These are phyloP conservation scores for Pterostichus niger DNA, from an alignment of 2,888 invertebrate species.

Conservation along the genomic window DNA sequence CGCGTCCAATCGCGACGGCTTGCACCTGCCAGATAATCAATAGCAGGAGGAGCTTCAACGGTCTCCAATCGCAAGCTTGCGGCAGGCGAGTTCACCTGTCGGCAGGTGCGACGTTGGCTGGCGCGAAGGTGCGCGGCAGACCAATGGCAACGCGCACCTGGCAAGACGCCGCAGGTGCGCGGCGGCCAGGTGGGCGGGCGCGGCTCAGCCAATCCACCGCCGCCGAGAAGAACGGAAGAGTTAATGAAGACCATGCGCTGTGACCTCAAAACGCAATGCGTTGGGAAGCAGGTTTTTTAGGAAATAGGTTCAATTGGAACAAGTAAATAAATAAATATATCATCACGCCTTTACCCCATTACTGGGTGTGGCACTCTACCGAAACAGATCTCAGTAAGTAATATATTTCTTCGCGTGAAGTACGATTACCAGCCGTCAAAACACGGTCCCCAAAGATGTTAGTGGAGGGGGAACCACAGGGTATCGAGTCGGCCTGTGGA, in stretches of 20 bases:
- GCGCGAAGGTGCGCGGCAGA: neutral
- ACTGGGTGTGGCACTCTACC: too few relatives aligned
- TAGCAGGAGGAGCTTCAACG: conserved; percentile 74
- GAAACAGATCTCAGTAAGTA: too few relatives aligned
- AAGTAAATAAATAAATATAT: too few relatives aligned
- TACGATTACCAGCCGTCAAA: too few relatives aligned
- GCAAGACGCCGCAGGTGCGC: conserved; percentile 54
- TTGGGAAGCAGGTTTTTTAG: too few relatives aligned
- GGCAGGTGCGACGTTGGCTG: conserved; percentile 58
- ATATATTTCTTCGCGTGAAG: too few relatives aligned
- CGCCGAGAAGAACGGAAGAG: neutral
- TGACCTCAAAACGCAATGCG: conserved; percentile 7
- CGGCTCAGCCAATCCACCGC: conserved; percentile 38
- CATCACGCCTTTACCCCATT: too few relatives aligned
- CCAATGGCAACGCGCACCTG: conserved; percentile 49
- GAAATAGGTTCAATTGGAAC: too few relatives aligned
- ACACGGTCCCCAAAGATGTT: too few relatives aligned
- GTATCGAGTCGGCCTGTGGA: too few relatives aligned
- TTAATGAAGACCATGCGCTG: conserved; percentile 41
- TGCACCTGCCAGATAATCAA: conserved; percentile 75
- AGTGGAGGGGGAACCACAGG: too few relatives aligned
- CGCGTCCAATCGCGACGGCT: conserved; percentile 73
- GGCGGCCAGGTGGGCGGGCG: conserved; percentile 34
- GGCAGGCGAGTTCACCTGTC: conserved; percentile 71
- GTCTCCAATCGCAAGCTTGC: conserved; percentile 72